Evolutionary conservation across 2,888 invertebrate species (phyloP).

Genomic region (Heliconius sara): DNA sequence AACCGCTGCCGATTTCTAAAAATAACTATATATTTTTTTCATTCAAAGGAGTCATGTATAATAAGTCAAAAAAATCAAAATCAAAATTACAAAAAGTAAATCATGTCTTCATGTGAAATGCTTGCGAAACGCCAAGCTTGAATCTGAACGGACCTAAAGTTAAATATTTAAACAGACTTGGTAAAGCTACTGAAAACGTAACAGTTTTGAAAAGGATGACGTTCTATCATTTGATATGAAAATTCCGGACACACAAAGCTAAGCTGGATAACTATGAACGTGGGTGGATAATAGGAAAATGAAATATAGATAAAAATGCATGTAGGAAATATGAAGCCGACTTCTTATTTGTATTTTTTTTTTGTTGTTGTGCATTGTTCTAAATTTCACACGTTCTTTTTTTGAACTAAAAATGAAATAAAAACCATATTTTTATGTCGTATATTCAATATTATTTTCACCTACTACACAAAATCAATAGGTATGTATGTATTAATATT

Average conservation of each 20-base stretch:
- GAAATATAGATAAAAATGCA: not conserved
- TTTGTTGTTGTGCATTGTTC: not conserved
- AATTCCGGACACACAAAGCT: slow-evolving; percentile 15
- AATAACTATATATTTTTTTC: too few species aligned
- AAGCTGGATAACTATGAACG: slow-evolving; percentile 2
- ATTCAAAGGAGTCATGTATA: too few species aligned
- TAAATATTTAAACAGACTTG: slow-evolving; percentile 27
- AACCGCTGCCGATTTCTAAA: too few species aligned
- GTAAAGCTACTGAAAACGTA: slow-evolving; percentile 22
- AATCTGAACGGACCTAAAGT: slow-evolving; percentile 15
- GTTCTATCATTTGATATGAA: slow-evolving; percentile 29
- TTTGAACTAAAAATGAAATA: too few species aligned
- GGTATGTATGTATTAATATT: too few species aligned
- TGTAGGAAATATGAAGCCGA: not conserved
- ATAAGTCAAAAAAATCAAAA: not conserved
- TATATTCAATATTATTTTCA: too few species aligned
- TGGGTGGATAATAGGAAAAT: slow-evolving; percentile 2
- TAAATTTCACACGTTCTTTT: not conserved
- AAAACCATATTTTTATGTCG: too few species aligned
- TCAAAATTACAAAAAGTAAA: not conserved
- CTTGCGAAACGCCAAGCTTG: not conserved
- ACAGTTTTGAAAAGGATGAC: slow-evolving; percentile 31
- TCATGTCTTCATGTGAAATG: not conserved
- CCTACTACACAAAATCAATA: too few species aligned
- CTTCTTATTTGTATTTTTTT: not conserved